Percentiles rank a stretch among this genome's conserved stretches.
Conservation (phyloP, 2,113 vertebrate species). For the Oostethus manadensis region DNA sequence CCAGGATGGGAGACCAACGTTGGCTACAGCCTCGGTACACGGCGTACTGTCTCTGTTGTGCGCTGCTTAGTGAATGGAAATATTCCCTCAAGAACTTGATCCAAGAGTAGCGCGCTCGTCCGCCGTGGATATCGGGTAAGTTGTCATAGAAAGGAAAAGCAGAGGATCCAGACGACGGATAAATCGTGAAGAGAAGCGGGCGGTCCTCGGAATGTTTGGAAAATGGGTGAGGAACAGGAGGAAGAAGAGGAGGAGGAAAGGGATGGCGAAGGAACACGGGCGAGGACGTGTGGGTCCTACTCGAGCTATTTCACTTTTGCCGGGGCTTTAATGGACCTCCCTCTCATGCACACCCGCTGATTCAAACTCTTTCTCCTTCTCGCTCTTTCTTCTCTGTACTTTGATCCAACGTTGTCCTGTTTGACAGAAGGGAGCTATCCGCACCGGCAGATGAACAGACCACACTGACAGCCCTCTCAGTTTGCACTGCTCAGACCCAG, state of each 20-base stretch:
- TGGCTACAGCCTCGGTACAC: conserved; percentile 31
- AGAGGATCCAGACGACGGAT: conserved; percentile 40
- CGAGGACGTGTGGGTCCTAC: conserved; percentile 52
- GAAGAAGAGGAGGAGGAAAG: conserved; percentile 45
- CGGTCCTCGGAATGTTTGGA: conserved; percentile 45
- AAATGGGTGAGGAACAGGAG: conserved; percentile 50
- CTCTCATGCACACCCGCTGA: conserved; percentile 49
- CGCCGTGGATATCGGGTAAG: conserved; percentile 25
- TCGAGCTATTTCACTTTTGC: conserved; percentile 55
- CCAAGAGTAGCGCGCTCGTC: conserved; percentile 30
- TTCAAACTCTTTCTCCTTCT: conserved; percentile 34
- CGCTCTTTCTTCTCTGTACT: conserved; percentile 43
- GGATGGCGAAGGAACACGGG: conserved; percentile 58
- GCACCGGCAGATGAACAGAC: conserved; percentile 57
- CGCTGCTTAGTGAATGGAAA: conserved; percentile 33
- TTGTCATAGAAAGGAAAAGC: conserved; percentile 39
- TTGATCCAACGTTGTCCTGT: conserved; percentile 51
- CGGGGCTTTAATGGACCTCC: conserved; percentile 53
- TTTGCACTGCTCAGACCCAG: conserved; percentile 17
- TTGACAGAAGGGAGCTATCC: conserved; percentile 59
- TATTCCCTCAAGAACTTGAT: conserved; percentile 56
- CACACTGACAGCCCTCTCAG: conserved; percentile 39
- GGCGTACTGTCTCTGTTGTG: conserved; percentile 40
- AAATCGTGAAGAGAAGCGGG: conserved; percentile 47
- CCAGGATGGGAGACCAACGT: conserved; percentile 16